Base-by-base conservation (phyloP, 2,113 vertebrate genomes). In the Prunella fulvescens region DNA sequence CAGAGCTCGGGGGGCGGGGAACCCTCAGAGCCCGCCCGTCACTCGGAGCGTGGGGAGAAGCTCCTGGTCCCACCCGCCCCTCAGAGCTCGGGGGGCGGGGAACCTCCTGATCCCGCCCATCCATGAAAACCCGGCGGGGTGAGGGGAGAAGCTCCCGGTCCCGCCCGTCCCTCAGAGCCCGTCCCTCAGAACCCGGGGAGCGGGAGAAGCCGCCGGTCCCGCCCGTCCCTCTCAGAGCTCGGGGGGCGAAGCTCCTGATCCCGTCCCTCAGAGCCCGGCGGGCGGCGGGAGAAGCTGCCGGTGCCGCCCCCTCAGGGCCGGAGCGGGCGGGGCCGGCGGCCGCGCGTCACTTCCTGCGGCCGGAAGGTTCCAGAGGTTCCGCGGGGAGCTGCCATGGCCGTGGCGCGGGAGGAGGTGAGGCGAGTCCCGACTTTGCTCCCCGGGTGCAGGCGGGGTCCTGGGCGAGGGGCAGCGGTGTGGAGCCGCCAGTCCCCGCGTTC, bases 251-350 rank as follows among this genome's bases (percentile, higher is more conserved):
- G 9, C 14, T 4, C 37, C 11, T 0, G 7, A 0, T 11, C 28
- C 53, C 28, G 2, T 19, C 78, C 28, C 14, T 40, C 53, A 18
- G 11, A 18, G 22, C 23, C 5, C 40, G 0, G 17, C 3, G 3
- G 0, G 17, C 3, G 3, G 4, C 3, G 1, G 3, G 11, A 6
- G 4, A 12, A 44, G 8, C 31, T 3, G 10, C 45, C 0, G 50
- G 0, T 14, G 6, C 76, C 67, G 6, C 85, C 76, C 57, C 10
- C 26, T 9, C 17, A 10, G 58, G 15, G 67, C 37, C 22, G 76
- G 66, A 5, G 31, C 5, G 13, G 35, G 50, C 29, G 12, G 24
- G 12, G 3, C 1, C 3, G 8, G 1, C 7, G 12, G 6, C 3
- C 0, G 7, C 2, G 7, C 86, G 86, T 89, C 86, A 74, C 23